These are phyloP conservation scores for Sardina pilchardus DNA, from an alignment of 2,113 vertebrate genomes.

Conservation along the genomic window DNA sequence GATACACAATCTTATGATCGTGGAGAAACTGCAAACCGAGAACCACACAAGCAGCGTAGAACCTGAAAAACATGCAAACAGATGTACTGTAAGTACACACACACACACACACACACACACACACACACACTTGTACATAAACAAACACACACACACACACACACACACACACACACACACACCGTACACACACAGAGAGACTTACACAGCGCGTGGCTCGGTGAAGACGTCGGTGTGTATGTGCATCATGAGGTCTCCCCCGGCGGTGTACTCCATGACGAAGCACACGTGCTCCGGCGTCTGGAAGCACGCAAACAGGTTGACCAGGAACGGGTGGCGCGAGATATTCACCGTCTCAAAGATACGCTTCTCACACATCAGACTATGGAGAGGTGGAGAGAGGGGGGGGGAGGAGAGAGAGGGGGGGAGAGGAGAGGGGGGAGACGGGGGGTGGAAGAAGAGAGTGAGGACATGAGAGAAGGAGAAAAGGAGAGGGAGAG, in stretches of 20 bases:
- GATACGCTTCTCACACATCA: slow-evolving; percentile 99
- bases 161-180: not conserved
- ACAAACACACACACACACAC: not conserved
- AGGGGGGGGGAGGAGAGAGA: not conserved
- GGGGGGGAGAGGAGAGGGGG: no score
- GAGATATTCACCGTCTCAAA: slow-evolving; percentile 96
- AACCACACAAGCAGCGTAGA: slow-evolving; percentile 96
- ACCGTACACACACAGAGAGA: slow-evolving; percentile 37
- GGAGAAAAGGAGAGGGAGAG: not conserved
- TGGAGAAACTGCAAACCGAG: slow-evolving; percentile 97
- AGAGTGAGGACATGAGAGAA: not conserved
- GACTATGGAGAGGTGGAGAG: slow-evolving; percentile 62
- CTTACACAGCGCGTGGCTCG: slow-evolving; percentile 92
- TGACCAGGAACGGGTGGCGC: slow-evolving; percentile 97
- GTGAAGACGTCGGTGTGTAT: slow-evolving; percentile 97
- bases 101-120: not conserved
- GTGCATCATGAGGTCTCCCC: slow-evolving; percentile 99
- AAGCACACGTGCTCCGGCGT: slow-evolving; percentile 97
- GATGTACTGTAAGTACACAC: not conserved
- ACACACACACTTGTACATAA: slow-evolving; percentile 10
- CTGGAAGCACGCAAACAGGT: slow-evolving; percentile 99
- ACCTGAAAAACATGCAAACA: slow-evolving; percentile 68
- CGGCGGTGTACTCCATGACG: slow-evolving; percentile 99
- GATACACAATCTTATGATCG: slow-evolving; percentile 96
- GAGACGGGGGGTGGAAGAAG: not conserved